A percentile compares a stretch with the other conserved stretches of the same genome.
Conservation (phyloP, 2,113 vertebrate species). For the Neotoma lepida region DNA sequence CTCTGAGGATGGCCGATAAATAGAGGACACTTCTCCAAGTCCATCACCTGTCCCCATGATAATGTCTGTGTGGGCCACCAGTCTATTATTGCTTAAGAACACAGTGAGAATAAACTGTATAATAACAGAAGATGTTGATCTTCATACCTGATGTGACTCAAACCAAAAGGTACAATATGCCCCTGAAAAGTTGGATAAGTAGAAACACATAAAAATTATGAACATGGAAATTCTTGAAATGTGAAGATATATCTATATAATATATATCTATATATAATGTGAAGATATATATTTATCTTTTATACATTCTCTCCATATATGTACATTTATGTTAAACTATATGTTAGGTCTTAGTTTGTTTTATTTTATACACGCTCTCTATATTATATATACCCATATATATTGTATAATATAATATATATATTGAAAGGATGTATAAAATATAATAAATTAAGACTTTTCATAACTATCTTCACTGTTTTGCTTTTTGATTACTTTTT, state of each 20-base stretch:
- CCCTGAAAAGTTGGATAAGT: neutral
- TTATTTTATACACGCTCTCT: no score
- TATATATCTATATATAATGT: neutral
- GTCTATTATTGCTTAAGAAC: neutral
- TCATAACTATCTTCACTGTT: neutral
- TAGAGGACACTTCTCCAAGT: no score
- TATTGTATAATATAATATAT: neutral
- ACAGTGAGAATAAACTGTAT: no score
- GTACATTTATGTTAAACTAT: neutral
- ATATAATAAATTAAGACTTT: neutral
- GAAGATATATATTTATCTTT: neutral
- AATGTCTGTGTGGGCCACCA: no score
- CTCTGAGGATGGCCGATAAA: neutral
- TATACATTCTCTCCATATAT: neutral
- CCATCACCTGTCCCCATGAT: neutral
- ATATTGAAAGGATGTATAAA: no score
- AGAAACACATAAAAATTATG: neutral
- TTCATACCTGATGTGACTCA: neutral
- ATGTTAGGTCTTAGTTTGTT: no score
- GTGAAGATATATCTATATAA: neutral
- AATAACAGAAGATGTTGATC: neutral
- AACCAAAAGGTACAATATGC: neutral
- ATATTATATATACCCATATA: neutral
- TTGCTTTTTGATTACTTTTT: neutral
- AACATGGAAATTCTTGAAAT: neutral